These are phyloP conservation scores for Balanococcus diminutus DNA, from an alignment of 2,888 invertebrate genomes.

Conservation along the genomic window DNA sequence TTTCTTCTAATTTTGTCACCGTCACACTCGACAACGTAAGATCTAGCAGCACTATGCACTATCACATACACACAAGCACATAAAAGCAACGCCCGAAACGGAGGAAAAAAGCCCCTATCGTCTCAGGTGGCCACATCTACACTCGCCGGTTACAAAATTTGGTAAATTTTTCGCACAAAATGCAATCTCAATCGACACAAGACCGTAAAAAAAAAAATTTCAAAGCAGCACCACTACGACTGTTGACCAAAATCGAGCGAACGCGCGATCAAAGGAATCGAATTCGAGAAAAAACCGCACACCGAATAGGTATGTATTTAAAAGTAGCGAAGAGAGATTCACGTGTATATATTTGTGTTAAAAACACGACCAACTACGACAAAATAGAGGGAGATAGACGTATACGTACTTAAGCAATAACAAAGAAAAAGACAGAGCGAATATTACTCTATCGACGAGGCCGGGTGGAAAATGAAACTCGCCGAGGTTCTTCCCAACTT, in stretches of 20 bases:
- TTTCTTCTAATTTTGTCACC: too few species aligned
- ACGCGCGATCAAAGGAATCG: constrained; percentile 6
- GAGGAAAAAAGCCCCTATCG: neutral
- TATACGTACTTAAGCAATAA: constrained; percentile 35
- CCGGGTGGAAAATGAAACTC: constrained; percentile 51
- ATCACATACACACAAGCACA: neutral
- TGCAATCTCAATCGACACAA: neutral
- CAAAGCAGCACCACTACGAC: neutral
- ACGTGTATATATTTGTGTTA: constrained; percentile 51
- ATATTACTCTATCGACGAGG: constrained; percentile 48
- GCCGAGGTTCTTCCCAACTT: constrained; percentile 5
- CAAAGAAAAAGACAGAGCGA: constrained; percentile 45
- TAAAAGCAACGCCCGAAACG: neutral
- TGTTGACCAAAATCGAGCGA: neutral
- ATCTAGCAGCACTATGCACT: too few species aligned
- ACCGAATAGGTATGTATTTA: constrained; percentile 25
- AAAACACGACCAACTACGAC: constrained; percentile 39
- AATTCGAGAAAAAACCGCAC: constrained; percentile 31
- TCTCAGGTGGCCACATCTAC: neutral
- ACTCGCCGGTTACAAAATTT: neutral
- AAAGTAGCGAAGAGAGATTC: constrained; percentile 38
- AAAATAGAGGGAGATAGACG: constrained; percentile 41
- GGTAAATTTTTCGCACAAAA: neutral
- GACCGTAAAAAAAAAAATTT: neutral
- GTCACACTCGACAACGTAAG: too few species aligned